Conservation (phyloP, 2,797 vertebrate species). For the Scolopax rusticola region DNA sequence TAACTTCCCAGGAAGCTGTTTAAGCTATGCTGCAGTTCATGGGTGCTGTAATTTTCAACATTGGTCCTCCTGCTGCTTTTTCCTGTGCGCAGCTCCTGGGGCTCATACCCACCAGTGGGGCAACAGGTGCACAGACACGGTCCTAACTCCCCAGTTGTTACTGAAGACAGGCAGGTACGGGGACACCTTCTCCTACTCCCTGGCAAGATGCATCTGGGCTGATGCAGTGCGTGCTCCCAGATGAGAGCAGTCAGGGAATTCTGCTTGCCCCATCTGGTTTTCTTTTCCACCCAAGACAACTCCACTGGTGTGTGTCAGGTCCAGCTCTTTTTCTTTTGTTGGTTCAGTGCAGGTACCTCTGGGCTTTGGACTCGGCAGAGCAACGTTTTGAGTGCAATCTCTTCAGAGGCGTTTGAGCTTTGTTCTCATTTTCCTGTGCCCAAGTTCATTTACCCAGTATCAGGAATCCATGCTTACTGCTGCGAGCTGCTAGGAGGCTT, state of each 20-base stretch:
- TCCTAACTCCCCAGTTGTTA: rapidly evolving
- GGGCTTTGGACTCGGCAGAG: neutral
- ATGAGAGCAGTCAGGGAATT: neutral
- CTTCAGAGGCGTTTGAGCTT: conserved; percentile 3
- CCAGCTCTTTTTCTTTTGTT: neutral
- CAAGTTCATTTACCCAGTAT: neutral
- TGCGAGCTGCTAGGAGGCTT: neutral
- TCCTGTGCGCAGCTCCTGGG: neutral
- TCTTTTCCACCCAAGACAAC: neutral
- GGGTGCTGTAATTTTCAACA: conserved; percentile 33
- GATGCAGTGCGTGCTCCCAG: neutral
- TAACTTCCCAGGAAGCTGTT: neutral
- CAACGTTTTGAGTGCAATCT: neutral
- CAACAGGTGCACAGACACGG: neutral
- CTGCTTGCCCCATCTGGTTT: neutral
- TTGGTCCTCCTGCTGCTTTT: neutral
- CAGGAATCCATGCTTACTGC: neutral
- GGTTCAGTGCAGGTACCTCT: neutral
- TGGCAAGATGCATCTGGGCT: neutral
- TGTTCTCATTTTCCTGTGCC: neutral
- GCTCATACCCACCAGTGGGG: neutral
- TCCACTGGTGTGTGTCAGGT: neutral
- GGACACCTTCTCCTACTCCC: rapidly evolving
- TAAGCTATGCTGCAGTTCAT: neutral
- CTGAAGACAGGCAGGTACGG: rapidly evolving